phyloP scores from a whole-genome alignment of 2,888 invertebrate genomes.

The Listrodromus nycthemerus region DNA sequence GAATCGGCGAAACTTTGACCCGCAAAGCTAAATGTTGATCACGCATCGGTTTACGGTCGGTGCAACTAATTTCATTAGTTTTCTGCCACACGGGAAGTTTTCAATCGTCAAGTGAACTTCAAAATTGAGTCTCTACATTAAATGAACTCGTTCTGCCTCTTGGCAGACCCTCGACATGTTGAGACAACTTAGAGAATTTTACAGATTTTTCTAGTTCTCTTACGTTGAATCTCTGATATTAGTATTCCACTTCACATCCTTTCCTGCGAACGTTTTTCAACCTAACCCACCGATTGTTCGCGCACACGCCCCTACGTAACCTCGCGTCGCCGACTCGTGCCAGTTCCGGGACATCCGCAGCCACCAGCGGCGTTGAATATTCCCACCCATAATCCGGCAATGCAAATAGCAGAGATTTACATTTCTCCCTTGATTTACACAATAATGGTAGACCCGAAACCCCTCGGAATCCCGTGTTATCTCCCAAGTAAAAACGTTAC shows the following conservation, averaged over 20 bases:
- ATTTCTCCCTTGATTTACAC: slow-evolving; percentile 76
- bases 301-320: slow-evolving; percentile 10
- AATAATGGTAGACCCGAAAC: slow-evolving; percentile 71
- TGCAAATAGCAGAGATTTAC: slow-evolving; percentile 78
- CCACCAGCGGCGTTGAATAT: slow-evolving; percentile 71
- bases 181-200: slow-evolving; percentile 46
- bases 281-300: slow-evolving; percentile 5
- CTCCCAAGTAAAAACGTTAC: slow-evolving; percentile 62
- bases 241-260: slow-evolving; percentile 13
- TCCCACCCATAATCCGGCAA: slow-evolving; percentile 71
- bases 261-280: slow-evolving; percentile 19
- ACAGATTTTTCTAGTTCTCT: slow-evolving; percentile 43
- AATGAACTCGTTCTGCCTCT: background rate
- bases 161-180: slow-evolving; percentile 38
- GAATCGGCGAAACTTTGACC: slow-evolving; percentile 9
- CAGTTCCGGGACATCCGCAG: slow-evolving; percentile 15
- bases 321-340: slow-evolving; percentile 27
- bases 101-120: background rate
- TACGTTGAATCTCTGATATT: slow-evolving; percentile 7
- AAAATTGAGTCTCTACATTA: background rate
- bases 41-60: background rate
- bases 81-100: background rate
- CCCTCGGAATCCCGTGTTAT: slow-evolving; percentile 67
- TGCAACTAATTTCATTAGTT: background rate
- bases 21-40: background rate